Base-by-base conservation (phyloP, 2,113 vertebrate genomes). In the Platycercus adscitus region DNA sequence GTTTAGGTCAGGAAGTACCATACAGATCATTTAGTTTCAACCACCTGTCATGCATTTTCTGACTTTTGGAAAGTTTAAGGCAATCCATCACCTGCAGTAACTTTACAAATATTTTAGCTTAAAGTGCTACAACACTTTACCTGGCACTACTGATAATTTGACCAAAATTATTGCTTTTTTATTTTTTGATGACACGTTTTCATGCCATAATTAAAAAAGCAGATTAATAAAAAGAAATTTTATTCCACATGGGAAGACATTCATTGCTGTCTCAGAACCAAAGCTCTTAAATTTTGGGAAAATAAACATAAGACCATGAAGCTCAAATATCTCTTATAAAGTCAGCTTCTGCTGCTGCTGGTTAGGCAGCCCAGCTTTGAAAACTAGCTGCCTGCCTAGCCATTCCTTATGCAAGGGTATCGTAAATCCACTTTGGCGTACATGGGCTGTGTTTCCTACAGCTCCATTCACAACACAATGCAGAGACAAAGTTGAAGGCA, bases 361-460 rank as follows among this genome's bases (percentile, higher is more conserved):
- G 41, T 89, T 83, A 73, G 85, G 55, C 17, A 73, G 43, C 25
- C 75, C 50, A 43, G 75, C 79, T 96, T 58, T 94, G 75, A 85
- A 82, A 63, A 11, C 46, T 24, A 64, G 39, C 56, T 1, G 4
- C 58, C 66, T 88, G 75, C 58, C 69, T 87, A 88, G 26, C 17
- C 49, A 4, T 47, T 94, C 69, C 41, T 89, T 70, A 23, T 43
- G 80, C 44, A 82, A 77, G 44, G 31, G 49, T 9, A n/a, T 65
- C 2, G 2, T 50, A 94, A 91, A 89, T 85, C n/a, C 81, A 63
- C 39, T 77, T 83, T 53, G 80, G 85, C 31, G 56, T 72, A 87
- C 65, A 53, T 0, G 2, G 52, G 19, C 15, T 24, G 25, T 4
- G 29, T 66, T 89, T 91, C 71, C 75, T 76, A 73, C 81, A 58